phyloP scores from a whole-genome alignment of 2,888 invertebrate genomes.

The Beris morrisii region DNA sequence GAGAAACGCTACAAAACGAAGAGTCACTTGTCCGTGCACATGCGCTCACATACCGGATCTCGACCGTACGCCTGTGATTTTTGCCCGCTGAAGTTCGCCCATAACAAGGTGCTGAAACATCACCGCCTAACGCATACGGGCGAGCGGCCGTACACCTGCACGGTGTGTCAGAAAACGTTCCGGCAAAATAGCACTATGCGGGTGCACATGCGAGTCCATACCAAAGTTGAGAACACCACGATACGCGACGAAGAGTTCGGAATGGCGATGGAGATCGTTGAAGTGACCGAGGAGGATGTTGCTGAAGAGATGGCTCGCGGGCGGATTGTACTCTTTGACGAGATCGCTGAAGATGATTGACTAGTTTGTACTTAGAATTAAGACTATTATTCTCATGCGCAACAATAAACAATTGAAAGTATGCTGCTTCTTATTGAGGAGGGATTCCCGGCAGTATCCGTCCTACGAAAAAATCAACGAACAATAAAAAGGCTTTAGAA shows the following conservation, averaged over 20 bases:
- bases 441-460: too few relatives aligned
- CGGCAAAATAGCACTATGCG: conserved; percentile 37
- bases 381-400: too few relatives aligned
- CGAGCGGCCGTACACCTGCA: conserved; percentile 35
- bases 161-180: conserved; percentile 35
- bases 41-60: conserved; percentile 35
- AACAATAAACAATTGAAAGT: too few relatives aligned
- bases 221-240: background rate
- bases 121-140: conserved; percentile 39
- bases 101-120: conserved; percentile 38
- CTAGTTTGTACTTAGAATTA: too few relatives aligned
- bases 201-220: conserved; percentile 35
- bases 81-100: conserved; percentile 37
- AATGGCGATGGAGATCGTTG: background rate
- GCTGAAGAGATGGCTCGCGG: too few relatives aligned
- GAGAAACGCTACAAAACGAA: conserved; percentile 38
- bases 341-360: too few relatives aligned
- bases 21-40: conserved; percentile 37
- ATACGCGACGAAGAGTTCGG: background rate
- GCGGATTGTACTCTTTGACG: too few relatives aligned
- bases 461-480: too few relatives aligned
- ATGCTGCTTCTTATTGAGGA: too few relatives aligned
- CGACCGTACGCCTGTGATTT: conserved; percentile 39
- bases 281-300: too few relatives aligned
- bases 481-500: too few relatives aligned